Evolutionary conservation across 1,140 invertebrate species (phyloP).

Genomic region (Bombus fervidus): DNA sequence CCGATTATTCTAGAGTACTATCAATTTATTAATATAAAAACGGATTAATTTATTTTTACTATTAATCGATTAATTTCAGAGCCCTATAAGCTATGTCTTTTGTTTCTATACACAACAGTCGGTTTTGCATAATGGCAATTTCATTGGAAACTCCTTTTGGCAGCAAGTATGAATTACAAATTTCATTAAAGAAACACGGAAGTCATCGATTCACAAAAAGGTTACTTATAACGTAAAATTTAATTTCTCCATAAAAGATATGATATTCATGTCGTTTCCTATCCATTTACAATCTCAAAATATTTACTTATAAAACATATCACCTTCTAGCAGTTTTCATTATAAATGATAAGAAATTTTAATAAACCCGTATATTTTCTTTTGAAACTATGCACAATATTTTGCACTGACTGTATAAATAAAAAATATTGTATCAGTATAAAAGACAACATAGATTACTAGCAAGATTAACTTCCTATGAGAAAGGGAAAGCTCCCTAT

Average conservation of each 20-base stretch:
- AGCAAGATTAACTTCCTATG: conserved; percentile 47
- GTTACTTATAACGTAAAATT: conserved; percentile 36
- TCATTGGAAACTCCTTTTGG: conserved; percentile 46
- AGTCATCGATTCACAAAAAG: conserved; percentile 27
- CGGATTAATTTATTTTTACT: conserved; percentile 30
- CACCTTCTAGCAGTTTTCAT: not conserved
- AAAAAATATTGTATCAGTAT: conserved; percentile 9
- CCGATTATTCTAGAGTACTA: conserved; percentile 32
- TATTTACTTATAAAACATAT: conserved; percentile 18
- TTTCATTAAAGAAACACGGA: conserved; percentile 28
- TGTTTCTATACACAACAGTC: conserved; percentile 50
- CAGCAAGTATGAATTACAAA: conserved; percentile 32
- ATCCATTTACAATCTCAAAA: conserved; percentile 36
- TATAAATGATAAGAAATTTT: conserved; percentile 20
- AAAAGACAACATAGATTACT: conserved; percentile 30
- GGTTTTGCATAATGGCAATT: conserved; percentile 40
- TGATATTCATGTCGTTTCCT: conserved; percentile 6
- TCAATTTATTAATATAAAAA: conserved; percentile 46
- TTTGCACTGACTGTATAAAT: not conserved
- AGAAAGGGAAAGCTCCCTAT: conserved; percentile 54
- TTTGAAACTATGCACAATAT: not conserved
- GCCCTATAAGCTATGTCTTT: conserved; percentile 34
- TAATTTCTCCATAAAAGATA: conserved; percentile 30
- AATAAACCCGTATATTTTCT: conserved; percentile 9
- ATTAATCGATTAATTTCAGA: conserved; percentile 50